Conservation (phyloP, 2,113 vertebrate species). For the Donacobius atricapilla region DNA sequence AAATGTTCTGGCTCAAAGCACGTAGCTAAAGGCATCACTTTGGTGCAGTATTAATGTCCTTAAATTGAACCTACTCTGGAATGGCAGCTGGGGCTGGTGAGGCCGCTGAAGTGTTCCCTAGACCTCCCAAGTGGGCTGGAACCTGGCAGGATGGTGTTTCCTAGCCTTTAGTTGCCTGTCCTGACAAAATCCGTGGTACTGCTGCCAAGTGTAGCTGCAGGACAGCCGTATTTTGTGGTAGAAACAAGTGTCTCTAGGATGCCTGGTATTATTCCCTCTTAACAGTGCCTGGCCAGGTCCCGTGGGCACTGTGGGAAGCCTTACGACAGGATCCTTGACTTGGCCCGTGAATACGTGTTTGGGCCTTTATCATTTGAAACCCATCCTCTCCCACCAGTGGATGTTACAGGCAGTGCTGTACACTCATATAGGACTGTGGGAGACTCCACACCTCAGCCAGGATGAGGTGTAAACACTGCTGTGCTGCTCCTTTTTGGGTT, state of each 20-base stretch:
- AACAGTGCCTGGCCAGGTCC: not conserved
- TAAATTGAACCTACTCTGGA: not conserved
- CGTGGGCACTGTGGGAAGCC: rapidly evolving
- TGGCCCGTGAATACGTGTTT: rapidly evolving
- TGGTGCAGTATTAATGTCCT: not conserved
- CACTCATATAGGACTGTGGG: rapidly evolving
- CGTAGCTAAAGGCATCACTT: not conserved
- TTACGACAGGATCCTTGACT: not conserved
- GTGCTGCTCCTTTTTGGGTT: not conserved
- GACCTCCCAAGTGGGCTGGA: not conserved
- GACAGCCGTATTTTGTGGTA: not conserved
- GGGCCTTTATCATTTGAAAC: not conserved
- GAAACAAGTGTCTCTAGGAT: not conserved
- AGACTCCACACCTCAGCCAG: not conserved
- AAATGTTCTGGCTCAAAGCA: not conserved
- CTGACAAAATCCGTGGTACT: not conserved
- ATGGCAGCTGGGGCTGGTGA: not conserved
- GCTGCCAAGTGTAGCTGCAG: not conserved
- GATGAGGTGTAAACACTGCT: not conserved
- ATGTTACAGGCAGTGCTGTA: rapidly evolving
- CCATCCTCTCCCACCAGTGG: not conserved
- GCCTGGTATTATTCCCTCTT: not conserved
- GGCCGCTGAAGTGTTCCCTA: not conserved
- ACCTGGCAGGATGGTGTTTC: not conserved
- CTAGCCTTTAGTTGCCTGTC: not conserved